phyloP scores from a whole-genome alignment of 2,888 invertebrate species.

The Scotopteryx bipunctaria region DNA sequence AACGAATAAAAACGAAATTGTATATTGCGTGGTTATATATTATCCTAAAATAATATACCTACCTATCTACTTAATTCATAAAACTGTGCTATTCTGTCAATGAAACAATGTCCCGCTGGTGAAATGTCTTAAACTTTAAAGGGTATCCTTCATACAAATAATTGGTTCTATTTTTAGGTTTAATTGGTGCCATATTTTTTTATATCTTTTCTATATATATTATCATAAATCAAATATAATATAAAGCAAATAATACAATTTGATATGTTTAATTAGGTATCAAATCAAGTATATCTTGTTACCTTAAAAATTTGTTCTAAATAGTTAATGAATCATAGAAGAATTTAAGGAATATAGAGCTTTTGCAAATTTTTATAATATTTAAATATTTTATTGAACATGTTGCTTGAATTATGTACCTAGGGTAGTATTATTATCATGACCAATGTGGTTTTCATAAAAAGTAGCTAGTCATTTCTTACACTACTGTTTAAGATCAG shows the following conservation, averaged over 20 bases:
- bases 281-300: constrained; percentile 3
- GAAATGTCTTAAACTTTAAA: constrained; percentile 29
- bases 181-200: constrained; percentile 60
- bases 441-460: constrained; percentile 12
- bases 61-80: constrained; percentile 19
- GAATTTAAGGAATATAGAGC: constrained; percentile 13
- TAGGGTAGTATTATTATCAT: constrained; percentile 2
- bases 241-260: neutral
- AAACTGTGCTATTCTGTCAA: constrained; percentile 28
- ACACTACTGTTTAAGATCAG: constrained; percentile 16
- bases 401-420: constrained; percentile 19
- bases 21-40: constrained; percentile 28
- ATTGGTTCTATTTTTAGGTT: constrained; percentile 40
- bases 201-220: constrained; percentile 31
- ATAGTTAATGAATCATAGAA: constrained; percentile 9
- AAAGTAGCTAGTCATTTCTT: constrained; percentile 27
- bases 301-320: constrained; percentile 8
- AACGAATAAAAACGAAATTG: constrained; percentile 30
- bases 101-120: constrained; percentile 43
- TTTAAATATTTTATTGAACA: constrained; percentile 7
- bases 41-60: constrained; percentile 22
- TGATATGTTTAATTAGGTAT: neutral
- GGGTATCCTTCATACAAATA: constrained; percentile 27
- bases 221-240: neutral
- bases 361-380: constrained; percentile 13